These are phyloP conservation scores for Galago senegalensis DNA, from an alignment of 2,797 vertebrate species.

Conservation along the genomic window DNA sequence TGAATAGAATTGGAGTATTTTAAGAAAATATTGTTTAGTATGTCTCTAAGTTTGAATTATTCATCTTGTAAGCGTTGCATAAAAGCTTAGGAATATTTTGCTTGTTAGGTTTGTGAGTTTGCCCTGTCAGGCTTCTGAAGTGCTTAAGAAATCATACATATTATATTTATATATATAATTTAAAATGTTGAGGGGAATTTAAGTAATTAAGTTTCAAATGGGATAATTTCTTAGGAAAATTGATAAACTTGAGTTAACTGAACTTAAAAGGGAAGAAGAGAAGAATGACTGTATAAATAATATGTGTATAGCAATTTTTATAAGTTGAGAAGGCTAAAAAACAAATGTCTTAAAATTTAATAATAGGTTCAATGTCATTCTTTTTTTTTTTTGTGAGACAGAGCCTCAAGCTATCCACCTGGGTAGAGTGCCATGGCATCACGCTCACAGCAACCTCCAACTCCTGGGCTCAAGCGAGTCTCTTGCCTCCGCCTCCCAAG, in stretches of 20 bases:
- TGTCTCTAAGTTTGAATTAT: constrained; percentile 54
- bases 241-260: not conserved
- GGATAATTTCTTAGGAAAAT: not conserved
- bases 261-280: constrained; percentile 35
- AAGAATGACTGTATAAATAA: not conserved
- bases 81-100: constrained; percentile 2
- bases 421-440: too few species aligned
- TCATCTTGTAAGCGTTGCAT: constrained; percentile 11
- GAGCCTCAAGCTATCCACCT: too few species aligned
- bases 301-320: not conserved
- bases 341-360: constrained; percentile 21
- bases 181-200: constrained; percentile 1
- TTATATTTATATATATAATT: not conserved
- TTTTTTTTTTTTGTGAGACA: too few species aligned
- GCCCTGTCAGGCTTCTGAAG: not conserved
- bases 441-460: too few species aligned
- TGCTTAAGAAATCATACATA: not conserved
- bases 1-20: constrained; percentile 44
- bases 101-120: constrained; percentile 50
- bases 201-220: constrained; percentile 18
- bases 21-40: constrained; percentile 53
- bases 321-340: constrained; percentile 38
- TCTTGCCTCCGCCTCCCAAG: too few species aligned
- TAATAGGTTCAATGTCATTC: not conserved
- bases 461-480: too few species aligned